These are phyloP conservation scores for Agelastica alni DNA, from an alignment of 2,888 invertebrate species.

Conservation along the genomic window DNA sequence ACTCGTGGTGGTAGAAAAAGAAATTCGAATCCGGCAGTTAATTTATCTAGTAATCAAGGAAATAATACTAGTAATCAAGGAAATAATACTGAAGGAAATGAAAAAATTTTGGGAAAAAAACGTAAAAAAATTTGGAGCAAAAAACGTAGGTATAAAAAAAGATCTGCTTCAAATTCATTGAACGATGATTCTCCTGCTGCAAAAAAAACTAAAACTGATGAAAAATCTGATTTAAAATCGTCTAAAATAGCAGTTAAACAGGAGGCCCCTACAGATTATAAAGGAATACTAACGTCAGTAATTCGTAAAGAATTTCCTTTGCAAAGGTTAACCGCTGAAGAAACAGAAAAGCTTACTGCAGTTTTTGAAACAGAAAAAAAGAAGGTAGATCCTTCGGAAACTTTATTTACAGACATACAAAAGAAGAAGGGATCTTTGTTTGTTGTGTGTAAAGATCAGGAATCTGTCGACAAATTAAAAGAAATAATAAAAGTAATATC, in stretches of 20 bases:
- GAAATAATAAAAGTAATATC: constrained; percentile 12
- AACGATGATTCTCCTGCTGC: neutral
- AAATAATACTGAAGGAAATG: too few species aligned
- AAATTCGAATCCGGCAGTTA: neutral
- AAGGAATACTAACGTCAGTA: neutral
- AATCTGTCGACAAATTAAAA: constrained; percentile 1
- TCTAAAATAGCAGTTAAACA: neutral
- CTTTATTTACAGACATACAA: neutral
- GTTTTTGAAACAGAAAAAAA: neutral
- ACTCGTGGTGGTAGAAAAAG: neutral
- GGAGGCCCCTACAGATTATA: too few species aligned
- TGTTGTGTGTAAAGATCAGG: neutral
- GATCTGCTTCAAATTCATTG: neutral
- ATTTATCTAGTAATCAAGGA: neutral
- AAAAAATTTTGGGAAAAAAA: neutral
- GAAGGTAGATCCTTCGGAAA: neutral
- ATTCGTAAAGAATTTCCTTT: neutral
- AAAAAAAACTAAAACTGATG: neutral
- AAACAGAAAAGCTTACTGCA: neutral
- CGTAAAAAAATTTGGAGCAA: neutral
- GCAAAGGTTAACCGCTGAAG: neutral
- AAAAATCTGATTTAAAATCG: neutral
- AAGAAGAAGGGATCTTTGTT: constrained; percentile 2
- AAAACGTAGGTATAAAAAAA: constrained; percentile 1
- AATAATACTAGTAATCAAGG: neutral